Percentiles rank a stretch among this genome's conserved stretches.
phyloP scores from a whole-genome alignment of 1,140 invertebrate species.

The Nebria ingens region DNA sequence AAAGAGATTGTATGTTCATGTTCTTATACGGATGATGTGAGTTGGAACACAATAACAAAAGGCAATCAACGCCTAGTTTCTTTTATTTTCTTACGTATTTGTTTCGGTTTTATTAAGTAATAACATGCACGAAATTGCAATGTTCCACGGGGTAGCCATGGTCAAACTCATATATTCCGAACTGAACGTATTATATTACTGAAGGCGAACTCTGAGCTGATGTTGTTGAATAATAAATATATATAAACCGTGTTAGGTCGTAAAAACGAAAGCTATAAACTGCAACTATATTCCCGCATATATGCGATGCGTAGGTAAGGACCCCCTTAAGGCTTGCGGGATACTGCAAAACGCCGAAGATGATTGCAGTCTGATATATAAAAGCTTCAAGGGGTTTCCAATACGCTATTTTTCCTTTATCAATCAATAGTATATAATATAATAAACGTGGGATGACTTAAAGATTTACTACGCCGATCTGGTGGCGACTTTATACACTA shows the following conservation, averaged over 20 bases:
- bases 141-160: neutral
- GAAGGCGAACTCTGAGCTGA: neutral
- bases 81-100: too few species aligned
- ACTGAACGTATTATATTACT: neutral
- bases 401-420: neutral
- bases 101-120: conserved; percentile 1
- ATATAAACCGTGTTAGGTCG: conserved; percentile 7
- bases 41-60: conserved; percentile 4
- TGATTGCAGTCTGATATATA: neutral
- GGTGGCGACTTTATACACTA: too few species aligned
- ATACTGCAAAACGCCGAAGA: too few species aligned
- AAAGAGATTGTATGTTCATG: too few species aligned
- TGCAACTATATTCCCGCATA: neutral
- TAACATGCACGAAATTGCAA: conserved; percentile 8
- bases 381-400: neutral
- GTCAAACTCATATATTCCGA: neutral
- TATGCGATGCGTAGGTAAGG: too few species aligned
- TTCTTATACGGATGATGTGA: too few species aligned
- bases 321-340: neutral
- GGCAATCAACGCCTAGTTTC: neutral
- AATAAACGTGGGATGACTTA: neutral
- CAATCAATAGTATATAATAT: neutral
- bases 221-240: conserved; percentile 2
- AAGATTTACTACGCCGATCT: too few species aligned
- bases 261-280: neutral